Evolutionary conservation across 1,140 invertebrate genomes (phyloP).

Genomic region (Ceratina calcarata): DNA sequence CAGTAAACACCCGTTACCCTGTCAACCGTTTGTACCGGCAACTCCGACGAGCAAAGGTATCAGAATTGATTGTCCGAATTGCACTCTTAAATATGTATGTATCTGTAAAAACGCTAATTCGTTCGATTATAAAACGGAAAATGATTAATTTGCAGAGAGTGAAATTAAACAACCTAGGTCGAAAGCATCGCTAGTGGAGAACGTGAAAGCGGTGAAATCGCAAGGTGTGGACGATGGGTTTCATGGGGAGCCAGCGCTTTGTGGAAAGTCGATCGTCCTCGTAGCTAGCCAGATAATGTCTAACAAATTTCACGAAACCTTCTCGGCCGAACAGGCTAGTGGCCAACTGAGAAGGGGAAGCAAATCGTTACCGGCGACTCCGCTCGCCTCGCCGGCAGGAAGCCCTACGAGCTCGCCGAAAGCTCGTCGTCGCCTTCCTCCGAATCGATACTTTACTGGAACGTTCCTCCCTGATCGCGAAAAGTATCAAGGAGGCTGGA

Average conservation of each 20-base stretch:
- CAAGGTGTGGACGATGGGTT: constrained; percentile 86
- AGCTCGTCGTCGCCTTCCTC: constrained; percentile 66
- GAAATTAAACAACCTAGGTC: constrained; percentile 45
- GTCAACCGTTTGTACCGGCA: constrained; percentile 82
- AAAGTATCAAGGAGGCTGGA: constrained; percentile 80
- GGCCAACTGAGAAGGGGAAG: constrained; percentile 78
- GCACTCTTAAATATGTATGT: background rate
- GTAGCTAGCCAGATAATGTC: constrained; percentile 88
- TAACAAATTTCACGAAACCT: constrained; percentile 72
- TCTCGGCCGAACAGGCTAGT: constrained; percentile 50
- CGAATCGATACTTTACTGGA: constrained; percentile 81
- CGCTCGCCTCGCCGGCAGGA: constrained; percentile 82
- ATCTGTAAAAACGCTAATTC: too few species aligned
- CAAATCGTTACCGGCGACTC: constrained; percentile 86
- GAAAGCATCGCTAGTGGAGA: constrained; percentile 54
- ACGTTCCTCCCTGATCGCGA: constrained; percentile 75
- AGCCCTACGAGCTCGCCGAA: constrained; percentile 82
- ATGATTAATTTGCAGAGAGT: constrained; percentile 56
- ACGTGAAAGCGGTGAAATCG: constrained; percentile 79
- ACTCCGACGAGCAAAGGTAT: constrained; percentile 63
- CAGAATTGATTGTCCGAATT: background rate
- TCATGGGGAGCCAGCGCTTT: constrained; percentile 85
- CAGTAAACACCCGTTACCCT: constrained; percentile 85
- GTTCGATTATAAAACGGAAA: too few species aligned
- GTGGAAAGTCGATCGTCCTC: constrained; percentile 86